Percentiles rank a stretch among this genome's conserved stretches.
These are phyloP conservation scores for Serinus canaria DNA, from an alignment of 2,113 vertebrate genomes.

Conservation along the genomic window DNA sequence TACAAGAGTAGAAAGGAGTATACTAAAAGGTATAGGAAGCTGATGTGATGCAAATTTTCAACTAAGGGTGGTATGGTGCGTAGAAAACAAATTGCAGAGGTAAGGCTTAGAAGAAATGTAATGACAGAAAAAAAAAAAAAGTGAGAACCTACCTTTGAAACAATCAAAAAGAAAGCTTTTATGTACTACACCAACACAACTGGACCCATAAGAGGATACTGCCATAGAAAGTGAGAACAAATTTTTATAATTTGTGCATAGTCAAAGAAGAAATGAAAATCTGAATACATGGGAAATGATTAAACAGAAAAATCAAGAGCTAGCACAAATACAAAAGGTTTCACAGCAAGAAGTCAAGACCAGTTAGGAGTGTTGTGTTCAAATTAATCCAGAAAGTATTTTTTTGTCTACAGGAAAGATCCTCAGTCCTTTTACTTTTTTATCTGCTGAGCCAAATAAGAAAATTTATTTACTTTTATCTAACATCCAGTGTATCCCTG, in stretches of 20 bases:
- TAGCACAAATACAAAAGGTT: not conserved
- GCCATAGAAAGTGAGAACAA: not conserved
- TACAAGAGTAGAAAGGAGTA: not conserved
- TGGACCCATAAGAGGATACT: not conserved
- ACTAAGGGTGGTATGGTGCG: not conserved
- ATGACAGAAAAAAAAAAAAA: not conserved
- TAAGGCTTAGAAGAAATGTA: not conserved
- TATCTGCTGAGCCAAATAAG: not conserved
- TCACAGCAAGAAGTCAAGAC: not conserved
- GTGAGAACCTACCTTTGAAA: not conserved
- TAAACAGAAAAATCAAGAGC: not conserved
- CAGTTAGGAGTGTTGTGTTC: not conserved
- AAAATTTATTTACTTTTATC: not conserved
- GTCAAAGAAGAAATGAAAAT: not conserved
- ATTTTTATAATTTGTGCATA: not conserved
- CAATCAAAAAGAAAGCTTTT: not conserved
- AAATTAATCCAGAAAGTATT: not conserved
- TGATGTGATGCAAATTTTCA: not conserved
- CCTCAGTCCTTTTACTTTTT: not conserved
- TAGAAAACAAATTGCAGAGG: not conserved
- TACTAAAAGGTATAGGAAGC: not conserved
- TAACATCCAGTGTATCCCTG: not conserved
- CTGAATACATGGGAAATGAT: not conserved
- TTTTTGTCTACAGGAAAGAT: not conserved
- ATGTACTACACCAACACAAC: not conserved